phyloP scores from a whole-genome alignment of 2,888 invertebrate species.

The Pyrrhosoma nymphula region DNA sequence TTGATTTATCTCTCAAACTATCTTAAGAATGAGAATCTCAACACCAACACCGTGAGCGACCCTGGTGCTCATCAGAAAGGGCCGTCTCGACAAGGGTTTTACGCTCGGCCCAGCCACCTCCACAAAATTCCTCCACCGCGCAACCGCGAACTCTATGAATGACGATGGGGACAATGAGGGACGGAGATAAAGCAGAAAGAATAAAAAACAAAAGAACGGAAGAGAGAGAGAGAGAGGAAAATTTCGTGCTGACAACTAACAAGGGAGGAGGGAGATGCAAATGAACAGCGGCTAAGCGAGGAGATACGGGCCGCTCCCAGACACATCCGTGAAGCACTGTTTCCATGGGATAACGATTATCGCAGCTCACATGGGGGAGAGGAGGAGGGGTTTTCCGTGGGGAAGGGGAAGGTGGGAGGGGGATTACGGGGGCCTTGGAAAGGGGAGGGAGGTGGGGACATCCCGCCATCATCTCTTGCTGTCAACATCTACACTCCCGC shows the following conservation, averaged over 20 bases:
- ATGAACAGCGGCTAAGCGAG: not conserved
- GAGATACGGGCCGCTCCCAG: not conserved
- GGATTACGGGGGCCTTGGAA: not conserved
- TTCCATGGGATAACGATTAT: constrained; percentile 63
- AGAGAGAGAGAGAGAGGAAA: not conserved
- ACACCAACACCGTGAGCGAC: not conserved
- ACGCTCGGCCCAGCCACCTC: too few relatives aligned
- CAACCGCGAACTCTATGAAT: not conserved
- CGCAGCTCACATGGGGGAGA: not conserved
- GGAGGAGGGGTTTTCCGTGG: too few relatives aligned
- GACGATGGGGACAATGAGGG: not conserved
- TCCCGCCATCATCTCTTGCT: not conserved
- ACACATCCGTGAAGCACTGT: constrained; percentile 55
- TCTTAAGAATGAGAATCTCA: not conserved
- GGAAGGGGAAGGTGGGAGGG: not conserved
- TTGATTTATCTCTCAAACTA: too few relatives aligned
- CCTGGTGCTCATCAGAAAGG: not conserved
- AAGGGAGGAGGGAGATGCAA: constrained; percentile 17
- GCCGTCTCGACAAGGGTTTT: too few relatives aligned
- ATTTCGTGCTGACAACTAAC: not conserved
- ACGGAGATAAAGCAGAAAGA: not conserved
- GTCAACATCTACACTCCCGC: not conserved
- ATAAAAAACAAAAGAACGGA: not conserved
- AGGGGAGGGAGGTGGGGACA: not conserved
- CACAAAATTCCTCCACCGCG: not conserved